Conservation (phyloP, 1,140 invertebrate genomes). For the Bombus vancouverensis region DNA sequence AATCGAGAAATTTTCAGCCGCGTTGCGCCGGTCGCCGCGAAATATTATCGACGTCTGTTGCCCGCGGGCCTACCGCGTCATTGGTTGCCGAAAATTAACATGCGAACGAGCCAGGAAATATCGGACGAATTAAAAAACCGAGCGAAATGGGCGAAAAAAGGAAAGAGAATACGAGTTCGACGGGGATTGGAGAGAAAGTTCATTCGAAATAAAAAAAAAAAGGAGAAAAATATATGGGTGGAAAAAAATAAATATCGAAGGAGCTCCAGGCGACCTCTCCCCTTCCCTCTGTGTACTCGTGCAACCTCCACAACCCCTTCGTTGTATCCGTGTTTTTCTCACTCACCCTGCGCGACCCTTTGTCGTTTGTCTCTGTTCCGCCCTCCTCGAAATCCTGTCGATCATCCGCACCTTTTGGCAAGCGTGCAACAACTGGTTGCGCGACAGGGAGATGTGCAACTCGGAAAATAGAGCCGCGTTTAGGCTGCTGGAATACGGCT, state of each 20-base stretch:
- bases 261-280: conserved; percentile 25
- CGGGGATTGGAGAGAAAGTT: conserved; percentile 32
- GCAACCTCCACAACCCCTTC: background rate
- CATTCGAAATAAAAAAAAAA: conserved; percentile 8
- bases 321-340: conserved; percentile 32
- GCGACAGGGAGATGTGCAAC: background rate
- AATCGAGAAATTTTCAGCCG: conserved; percentile 71
- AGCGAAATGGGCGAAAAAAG: conserved; percentile 42
- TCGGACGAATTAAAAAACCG: conserved; percentile 76
- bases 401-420: conserved; percentile 25
- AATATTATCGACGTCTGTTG: conserved; percentile 79
- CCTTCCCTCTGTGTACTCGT: background rate
- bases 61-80: conserved; percentile 72
- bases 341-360: background rate
- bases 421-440: conserved; percentile 26
- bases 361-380: background rate
- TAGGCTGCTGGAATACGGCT: background rate
- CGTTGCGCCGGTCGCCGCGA: conserved; percentile 55
- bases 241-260: conserved; percentile 52
- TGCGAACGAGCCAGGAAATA: conserved; percentile 78
- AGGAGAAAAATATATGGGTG: conserved; percentile 39
- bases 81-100: conserved; percentile 80
- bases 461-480: background rate
- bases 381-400: conserved; percentile 33
- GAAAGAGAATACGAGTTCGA: conserved; percentile 18